A percentile compares a stretch with the other conserved stretches of the same genome.
phyloP scores from a whole-genome alignment of 2,113 vertebrate species.

The Gopherus flavomarginatus region DNA sequence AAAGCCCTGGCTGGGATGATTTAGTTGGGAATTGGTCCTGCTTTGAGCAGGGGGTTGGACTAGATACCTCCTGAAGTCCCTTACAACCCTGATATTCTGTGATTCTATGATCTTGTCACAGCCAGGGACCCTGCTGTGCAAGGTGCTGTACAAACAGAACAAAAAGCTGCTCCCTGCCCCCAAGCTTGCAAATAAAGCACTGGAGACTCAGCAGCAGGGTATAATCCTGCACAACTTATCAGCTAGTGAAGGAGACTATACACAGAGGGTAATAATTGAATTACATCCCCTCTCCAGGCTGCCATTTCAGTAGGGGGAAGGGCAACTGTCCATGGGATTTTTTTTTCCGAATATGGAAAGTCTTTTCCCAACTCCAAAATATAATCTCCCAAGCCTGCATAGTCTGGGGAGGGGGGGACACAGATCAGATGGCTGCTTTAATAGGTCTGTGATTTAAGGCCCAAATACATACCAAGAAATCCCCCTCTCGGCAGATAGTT shows the following conservation, averaged over 20 bases:
- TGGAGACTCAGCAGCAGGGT: not conserved
- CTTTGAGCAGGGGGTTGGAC: too few species aligned
- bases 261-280: not conserved
- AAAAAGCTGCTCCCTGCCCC: not conserved
- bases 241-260: not conserved
- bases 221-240: not conserved
- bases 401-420: too few species aligned
- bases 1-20: too few species aligned
- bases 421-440: not conserved
- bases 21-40: too few species aligned
- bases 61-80: too few species aligned
- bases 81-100: too few species aligned
- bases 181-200: not conserved
- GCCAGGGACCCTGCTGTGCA: not conserved
- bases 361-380: not conserved
- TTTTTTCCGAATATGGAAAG: not conserved
- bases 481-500: not conserved
- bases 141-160: not conserved
- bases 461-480: not conserved
- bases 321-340: not conserved
- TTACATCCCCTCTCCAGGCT: not conserved
- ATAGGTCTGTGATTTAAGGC: not conserved
- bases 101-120: not conserved
- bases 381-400: not conserved
- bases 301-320: too few species aligned